Conservation (phyloP, 2,113 vertebrate species). For the Stegostoma tigrinum region DNA sequence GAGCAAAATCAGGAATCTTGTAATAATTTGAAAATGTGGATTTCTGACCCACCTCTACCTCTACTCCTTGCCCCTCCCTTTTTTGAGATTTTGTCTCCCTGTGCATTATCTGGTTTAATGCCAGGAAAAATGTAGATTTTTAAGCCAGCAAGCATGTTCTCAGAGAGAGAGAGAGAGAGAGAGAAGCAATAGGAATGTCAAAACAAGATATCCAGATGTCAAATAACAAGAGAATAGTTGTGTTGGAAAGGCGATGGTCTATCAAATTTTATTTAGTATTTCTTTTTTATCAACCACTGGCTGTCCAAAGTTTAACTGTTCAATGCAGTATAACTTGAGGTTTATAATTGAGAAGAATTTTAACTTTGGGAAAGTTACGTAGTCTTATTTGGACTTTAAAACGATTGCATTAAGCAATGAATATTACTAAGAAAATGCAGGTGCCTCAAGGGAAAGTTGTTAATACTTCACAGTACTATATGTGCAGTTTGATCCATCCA, state of each 20-base stretch:
- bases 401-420: neutral
- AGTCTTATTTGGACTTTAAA: neutral
- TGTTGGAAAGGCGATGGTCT: neutral
- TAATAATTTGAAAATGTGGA: neutral
- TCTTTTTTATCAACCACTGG: neutral
- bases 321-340: neutral
- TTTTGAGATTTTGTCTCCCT: neutral
- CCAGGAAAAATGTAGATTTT: neutral
- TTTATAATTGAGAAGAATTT: no score
- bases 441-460: neutral
- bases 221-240: neutral
- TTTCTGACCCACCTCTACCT: neutral
- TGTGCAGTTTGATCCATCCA: neutral
- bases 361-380: neutral
- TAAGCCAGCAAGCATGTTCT: neutral
- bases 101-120: neutral
- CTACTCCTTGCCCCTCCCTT: neutral
- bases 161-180: neutral
- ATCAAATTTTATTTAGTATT: neutral
- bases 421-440: neutral
- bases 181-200: neutral
- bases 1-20: neutral
- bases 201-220: neutral
- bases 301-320: neutral
- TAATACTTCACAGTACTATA: neutral